These are phyloP conservation scores for Ischnura elegans DNA, from an alignment of 2,888 invertebrate genomes.

Conservation along the genomic window DNA sequence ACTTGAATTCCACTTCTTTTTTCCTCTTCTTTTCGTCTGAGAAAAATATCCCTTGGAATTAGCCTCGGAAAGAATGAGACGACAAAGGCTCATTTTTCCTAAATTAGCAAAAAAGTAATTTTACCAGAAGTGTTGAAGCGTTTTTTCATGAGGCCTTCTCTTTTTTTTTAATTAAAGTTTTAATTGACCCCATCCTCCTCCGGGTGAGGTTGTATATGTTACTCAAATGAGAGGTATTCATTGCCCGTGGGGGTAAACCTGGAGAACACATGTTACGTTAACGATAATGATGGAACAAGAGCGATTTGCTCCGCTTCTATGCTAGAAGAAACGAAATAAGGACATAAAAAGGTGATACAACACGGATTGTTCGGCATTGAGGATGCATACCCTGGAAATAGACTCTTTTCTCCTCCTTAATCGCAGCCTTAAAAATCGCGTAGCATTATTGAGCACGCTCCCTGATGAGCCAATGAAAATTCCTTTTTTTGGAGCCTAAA, in stretches of 20 bases:
- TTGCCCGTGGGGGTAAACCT: not conserved
- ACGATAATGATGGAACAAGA: not conserved
- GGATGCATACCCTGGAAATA: too few relatives aligned
- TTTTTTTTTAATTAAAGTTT: slow-evolving; percentile 22
- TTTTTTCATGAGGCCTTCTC: not conserved
- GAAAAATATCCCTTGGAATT: not conserved
- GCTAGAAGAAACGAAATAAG: not conserved
- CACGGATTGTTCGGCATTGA: too few relatives aligned
- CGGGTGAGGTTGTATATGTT: not conserved
- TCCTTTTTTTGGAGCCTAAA: too few relatives aligned
- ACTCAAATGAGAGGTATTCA: not conserved
- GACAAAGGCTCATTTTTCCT: not conserved
- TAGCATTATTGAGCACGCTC: too few relatives aligned
- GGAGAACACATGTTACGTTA: not conserved
- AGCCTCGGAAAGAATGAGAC: not conserved
- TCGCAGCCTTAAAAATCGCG: too few relatives aligned
- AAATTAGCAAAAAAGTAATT: slow-evolving; percentile 22
- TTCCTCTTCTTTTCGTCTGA: not conserved
- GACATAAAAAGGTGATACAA: not conserved
- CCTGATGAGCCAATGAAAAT: too few relatives aligned
- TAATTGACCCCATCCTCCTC: not conserved
- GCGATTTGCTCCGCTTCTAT: not conserved
- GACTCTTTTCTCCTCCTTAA: too few relatives aligned
- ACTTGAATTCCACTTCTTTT: not conserved
- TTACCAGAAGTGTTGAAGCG: not conserved